phyloP scores from a whole-genome alignment of 2,888 invertebrate species.

The Geophilus truncorum region DNA sequence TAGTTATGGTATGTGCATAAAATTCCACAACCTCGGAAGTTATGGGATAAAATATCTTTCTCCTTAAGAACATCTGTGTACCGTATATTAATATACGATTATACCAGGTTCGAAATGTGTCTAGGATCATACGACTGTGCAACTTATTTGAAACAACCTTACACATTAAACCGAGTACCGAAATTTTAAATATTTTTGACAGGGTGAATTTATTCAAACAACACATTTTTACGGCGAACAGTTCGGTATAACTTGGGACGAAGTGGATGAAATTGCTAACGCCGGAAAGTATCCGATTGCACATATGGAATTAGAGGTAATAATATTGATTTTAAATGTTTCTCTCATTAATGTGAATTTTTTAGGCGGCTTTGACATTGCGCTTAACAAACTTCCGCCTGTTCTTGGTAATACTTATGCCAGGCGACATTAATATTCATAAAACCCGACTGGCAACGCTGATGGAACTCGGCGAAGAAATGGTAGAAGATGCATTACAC shows the following conservation, averaged over 20 bases:
- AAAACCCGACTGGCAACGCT: neutral
- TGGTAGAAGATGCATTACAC: neutral
- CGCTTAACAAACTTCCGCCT: neutral
- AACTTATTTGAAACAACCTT: too few relatives aligned
- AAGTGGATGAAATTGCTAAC: neutral
- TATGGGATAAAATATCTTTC: too few relatives aligned
- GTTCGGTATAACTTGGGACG: neutral
- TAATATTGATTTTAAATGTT: too few relatives aligned
- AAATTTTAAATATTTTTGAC: neutral
- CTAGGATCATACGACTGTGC: too few relatives aligned
- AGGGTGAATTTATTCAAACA: neutral
- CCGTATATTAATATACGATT: too few relatives aligned
- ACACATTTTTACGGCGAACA: neutral
- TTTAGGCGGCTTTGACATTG: neutral
- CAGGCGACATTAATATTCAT: neutral
- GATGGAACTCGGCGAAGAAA: neutral
- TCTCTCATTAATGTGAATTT: too few relatives aligned
- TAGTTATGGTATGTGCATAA: too few relatives aligned
- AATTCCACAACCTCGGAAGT: too few relatives aligned
- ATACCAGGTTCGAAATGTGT: too few relatives aligned
- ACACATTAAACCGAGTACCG: too few relatives aligned
- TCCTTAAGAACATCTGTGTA: too few relatives aligned
- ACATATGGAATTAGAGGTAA: conserved; percentile 21
- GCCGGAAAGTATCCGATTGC: neutral
- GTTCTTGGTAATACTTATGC: neutral